These are phyloP conservation scores for Pseudolycoriella hygida DNA, from an alignment of 2,888 invertebrate genomes.

Conservation along the genomic window DNA sequence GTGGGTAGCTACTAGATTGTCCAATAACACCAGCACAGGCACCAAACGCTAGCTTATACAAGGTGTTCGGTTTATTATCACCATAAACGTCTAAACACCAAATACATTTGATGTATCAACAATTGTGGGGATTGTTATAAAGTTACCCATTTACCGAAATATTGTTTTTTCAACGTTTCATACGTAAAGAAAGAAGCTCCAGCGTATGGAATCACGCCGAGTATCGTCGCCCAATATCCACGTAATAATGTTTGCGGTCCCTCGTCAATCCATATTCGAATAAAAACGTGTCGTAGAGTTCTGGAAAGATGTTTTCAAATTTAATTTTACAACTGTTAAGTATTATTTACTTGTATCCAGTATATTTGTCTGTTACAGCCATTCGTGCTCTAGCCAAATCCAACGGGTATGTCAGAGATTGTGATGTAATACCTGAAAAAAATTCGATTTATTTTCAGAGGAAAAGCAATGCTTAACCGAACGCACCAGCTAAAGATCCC, in stretches of 20 bases:
- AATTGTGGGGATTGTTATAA: conserved; percentile 1
- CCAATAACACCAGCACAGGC: conserved; percentile 85
- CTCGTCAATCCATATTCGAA: conserved; percentile 55
- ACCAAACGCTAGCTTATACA: conserved; percentile 62
- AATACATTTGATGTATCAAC: background rate
- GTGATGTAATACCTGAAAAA: conserved; percentile 70
- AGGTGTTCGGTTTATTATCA: conserved; percentile 32
- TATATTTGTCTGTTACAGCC: conserved; percentile 74
- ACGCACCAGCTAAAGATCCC: conserved; percentile 60
- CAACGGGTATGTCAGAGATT: conserved; percentile 85
- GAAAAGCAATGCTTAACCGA: no score
- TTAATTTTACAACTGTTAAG: background rate
- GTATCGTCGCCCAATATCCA: conserved; percentile 76
- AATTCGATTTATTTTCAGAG: no score
- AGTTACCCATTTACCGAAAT: conserved; percentile 40
- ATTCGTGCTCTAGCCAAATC: conserved; percentile 93
- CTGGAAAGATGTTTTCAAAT: conserved; percentile 12
- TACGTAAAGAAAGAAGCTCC: conserved; percentile 96
- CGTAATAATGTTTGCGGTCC: conserved; percentile 62
- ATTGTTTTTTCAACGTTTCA: conserved; percentile 73
- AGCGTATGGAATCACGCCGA: conserved; percentile 92
- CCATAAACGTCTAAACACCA: conserved; percentile 25
- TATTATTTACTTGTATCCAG: conserved; percentile 42
- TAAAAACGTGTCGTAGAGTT: conserved; percentile 39
- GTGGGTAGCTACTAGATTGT: conserved; percentile 90